phyloP scores from a whole-genome alignment of 2,888 invertebrate genomes.

The Agrotis puta region DNA sequence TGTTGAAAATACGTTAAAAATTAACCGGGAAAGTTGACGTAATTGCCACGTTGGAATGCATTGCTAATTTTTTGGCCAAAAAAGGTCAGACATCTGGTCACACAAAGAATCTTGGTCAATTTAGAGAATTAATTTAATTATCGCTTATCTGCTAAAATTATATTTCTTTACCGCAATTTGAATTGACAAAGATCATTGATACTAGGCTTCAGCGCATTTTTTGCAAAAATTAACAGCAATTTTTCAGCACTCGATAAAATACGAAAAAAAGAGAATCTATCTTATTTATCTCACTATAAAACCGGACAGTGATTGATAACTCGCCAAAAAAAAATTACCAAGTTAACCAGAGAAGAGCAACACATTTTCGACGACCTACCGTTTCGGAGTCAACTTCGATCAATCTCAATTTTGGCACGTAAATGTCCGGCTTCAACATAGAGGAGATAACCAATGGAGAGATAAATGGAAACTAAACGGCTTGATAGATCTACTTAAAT shows the following conservation, averaged over 20 bases:
- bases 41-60: too few relatives aligned
- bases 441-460: conserved; percentile 33
- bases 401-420: conserved; percentile 61
- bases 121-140: not conserved
- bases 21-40: too few relatives aligned
- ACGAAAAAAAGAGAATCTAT: conserved; percentile 13
- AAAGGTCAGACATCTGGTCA: too few relatives aligned
- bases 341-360: conserved; percentile 27
- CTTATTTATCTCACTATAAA: conserved; percentile 18
- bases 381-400: conserved; percentile 43
- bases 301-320: conserved; percentile 31
- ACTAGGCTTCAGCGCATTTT: not conserved
- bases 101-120: not conserved
- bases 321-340: conserved; percentile 26
- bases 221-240: not conserved
- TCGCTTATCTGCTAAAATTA: conserved; percentile 17
- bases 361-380: conserved; percentile 31
- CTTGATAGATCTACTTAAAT: conserved; percentile 3
- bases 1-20: too few relatives aligned
- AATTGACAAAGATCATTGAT: not conserved
- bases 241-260: conserved; percentile 4
- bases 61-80: too few relatives aligned
- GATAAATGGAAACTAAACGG: conserved; percentile 1
- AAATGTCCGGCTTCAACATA: conserved; percentile 46
- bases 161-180: not conserved